phyloP scores from a whole-genome alignment of 2,797 vertebrate genomes.

The Sebastolobus alascanus region DNA sequence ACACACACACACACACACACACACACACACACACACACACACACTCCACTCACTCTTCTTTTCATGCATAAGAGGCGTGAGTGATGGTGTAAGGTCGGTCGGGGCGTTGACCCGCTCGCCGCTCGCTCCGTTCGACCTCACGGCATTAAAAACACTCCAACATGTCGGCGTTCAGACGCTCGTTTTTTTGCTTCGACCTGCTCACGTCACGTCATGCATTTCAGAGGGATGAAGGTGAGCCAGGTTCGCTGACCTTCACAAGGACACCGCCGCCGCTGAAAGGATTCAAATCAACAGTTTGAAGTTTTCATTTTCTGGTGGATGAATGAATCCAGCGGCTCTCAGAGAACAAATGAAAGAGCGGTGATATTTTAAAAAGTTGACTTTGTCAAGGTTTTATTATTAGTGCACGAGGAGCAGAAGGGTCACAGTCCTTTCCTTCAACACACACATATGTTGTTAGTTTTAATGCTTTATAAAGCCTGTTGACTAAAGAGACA shows the following conservation, averaged over 20 bases:
- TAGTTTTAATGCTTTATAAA: not conserved
- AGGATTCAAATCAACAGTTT: conserved; percentile 16
- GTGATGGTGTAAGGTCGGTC: conserved; percentile 30
- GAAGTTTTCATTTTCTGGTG: conserved; percentile 8
- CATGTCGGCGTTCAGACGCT: not conserved
- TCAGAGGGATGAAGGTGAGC: conserved; percentile 23
- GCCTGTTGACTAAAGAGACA: not conserved
- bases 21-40: conserved; percentile 22
- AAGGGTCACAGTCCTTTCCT: no score
- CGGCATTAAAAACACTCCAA: conserved; percentile 27
- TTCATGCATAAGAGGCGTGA: conserved; percentile 64
- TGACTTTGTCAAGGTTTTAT: not conserved
- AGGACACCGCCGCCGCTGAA: conserved; percentile 6
- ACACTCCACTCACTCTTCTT: conserved; percentile 19
- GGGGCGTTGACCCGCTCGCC: conserved; percentile 27
- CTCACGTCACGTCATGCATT: conserved; percentile 26
- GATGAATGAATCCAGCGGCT: not conserved
- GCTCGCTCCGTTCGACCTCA: conserved; percentile 26
- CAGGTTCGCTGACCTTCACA: conserved; percentile 38
- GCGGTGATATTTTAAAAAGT: not conserved
- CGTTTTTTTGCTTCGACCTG: not conserved
- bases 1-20: conserved; percentile 37
- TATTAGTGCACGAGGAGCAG: not conserved
- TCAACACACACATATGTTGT: not conserved
- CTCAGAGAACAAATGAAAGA: conserved; percentile 1